Base-by-base conservation (phyloP, 1,140 invertebrate species). In the Drosophila sproati region DNA sequence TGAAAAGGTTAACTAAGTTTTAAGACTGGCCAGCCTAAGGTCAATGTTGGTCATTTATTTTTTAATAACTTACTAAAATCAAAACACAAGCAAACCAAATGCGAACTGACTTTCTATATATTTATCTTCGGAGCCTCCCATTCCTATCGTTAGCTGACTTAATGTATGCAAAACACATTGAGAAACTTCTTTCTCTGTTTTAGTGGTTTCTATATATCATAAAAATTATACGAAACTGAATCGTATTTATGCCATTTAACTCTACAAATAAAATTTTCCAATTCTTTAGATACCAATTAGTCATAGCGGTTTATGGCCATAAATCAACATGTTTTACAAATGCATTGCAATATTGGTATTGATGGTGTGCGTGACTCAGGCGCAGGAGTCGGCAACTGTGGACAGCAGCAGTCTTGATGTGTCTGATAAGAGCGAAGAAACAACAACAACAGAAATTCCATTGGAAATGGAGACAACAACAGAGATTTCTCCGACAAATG, bases 161-260 rank as follows among this genome's bases (percentile, higher is more conserved):
- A 20, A 20, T 20, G 1, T 20, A 20, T n/a, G 10, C 39, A n/a
- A 43, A 20, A 20, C 20, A 20, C 20, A 20, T 20, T 20, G 20
- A 20, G 20, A 20, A 20, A 20, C 20, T 20, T 20, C 20, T 20
- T 20, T 20, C 20, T 20, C 20, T 20, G 20, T 20, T 20, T 20
- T 20, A 20, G 20, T 20, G 20, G 20, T 20, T 20, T 20, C 20
- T 20, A 20, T 20, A 20, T 20, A 20, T 20, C 20, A 80, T 67
- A 80, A 76, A 80, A 80, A 20, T 80, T 70, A 80, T 80, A 70
- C 77, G 31, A 47, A 47, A 20, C 43, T 47, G n/a, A 47, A 12
- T 3, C 43, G 2, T 7, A 39, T 39, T 20, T 20, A 20, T 20
- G 20, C 20, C 20, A 48, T 28, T 7, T 7, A 48, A 29, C 20